These are phyloP conservation scores for Exephanes ischioxanthus DNA, from an alignment of 2,888 invertebrate genomes.

Conservation along the genomic window DNA sequence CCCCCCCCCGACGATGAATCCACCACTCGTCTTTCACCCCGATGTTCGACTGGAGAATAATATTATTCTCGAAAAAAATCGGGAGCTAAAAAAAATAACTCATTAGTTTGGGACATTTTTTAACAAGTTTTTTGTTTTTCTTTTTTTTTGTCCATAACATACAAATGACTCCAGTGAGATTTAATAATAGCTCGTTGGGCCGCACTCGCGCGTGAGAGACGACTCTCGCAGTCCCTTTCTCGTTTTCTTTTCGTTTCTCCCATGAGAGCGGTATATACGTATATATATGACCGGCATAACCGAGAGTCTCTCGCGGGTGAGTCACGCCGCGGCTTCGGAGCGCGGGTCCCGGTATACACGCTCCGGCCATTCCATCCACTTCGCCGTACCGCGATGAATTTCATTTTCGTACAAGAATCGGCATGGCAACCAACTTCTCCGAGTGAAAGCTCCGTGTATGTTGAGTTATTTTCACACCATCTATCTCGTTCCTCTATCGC, in stretches of 20 bases:
- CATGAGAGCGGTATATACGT: constrained; percentile 25
- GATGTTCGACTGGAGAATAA: not conserved
- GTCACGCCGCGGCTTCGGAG: constrained; percentile 53
- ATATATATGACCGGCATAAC: constrained; percentile 60
- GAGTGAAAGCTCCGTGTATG: constrained; percentile 46
- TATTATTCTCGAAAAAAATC: not conserved
- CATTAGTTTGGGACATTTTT: not conserved
- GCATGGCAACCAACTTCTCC: constrained; percentile 64
- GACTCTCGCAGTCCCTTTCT: constrained; percentile 2
- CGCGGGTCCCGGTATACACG: constrained; percentile 4
- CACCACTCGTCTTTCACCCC: no score
- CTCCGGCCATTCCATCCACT: constrained; percentile 71
- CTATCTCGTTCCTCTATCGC: not conserved
- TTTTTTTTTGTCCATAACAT: constrained; percentile 28
- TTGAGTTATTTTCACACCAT: constrained; percentile 64
- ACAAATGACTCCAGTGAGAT: constrained; percentile 59
- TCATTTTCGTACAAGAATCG: constrained; percentile 72
- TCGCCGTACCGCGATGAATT: constrained; percentile 72
- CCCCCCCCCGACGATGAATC: no score
- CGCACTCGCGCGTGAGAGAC: constrained; percentile 54
- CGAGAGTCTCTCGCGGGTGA: constrained; percentile 53
- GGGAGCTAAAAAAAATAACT: not conserved
- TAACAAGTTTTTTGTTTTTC: not conserved
- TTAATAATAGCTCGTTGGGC: constrained; percentile 62
- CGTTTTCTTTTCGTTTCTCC: constrained; percentile 36